Conservation (phyloP, 2,888 invertebrate species). For the Andrena minutula region DNA sequence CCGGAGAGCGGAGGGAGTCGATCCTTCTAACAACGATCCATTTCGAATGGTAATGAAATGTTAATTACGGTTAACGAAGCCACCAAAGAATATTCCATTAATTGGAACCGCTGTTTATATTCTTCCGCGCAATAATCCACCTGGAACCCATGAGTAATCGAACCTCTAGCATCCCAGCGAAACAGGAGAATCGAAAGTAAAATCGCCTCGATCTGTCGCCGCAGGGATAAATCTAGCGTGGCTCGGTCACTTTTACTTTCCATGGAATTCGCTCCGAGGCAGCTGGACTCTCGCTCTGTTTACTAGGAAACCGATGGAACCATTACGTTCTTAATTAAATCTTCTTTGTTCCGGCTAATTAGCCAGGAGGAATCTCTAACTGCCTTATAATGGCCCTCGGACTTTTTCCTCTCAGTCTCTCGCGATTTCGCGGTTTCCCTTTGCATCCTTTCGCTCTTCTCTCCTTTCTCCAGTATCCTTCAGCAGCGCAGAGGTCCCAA, state of each 20-base stretch:
- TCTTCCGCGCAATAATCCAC: no score
- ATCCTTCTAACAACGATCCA: not conserved
- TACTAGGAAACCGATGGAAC: constrained; percentile 54
- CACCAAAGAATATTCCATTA: constrained; percentile 17
- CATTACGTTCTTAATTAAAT: constrained; percentile 57
- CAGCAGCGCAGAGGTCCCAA: no score
- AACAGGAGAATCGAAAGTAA: constrained; percentile 44
- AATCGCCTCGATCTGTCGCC: constrained; percentile 54
- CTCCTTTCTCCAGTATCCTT: no score
- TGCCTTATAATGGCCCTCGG: not conserved
- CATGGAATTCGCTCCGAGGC: constrained; percentile 76
- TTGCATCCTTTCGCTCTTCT: not conserved
- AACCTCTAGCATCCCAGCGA: not conserved
- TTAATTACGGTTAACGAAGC: not conserved
- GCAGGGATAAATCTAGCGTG: constrained; percentile 53
- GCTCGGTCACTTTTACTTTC: constrained; percentile 82
- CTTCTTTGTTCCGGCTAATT: constrained; percentile 35
- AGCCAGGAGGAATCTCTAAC: constrained; percentile 17
- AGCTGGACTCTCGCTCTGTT: constrained; percentile 64
- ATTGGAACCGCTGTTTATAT: no score
- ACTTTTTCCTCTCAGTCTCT: no score
- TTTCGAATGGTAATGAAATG: constrained; percentile 6
- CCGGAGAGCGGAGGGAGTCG: not conserved
- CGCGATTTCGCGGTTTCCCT: no score
- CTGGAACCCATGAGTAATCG: no score